A percentile compares a stretch with the other conserved stretches of the same genome.
These are phyloP conservation scores for Eleutherodactylus coqui DNA, from an alignment of 2,797 vertebrate species.

Conservation along the genomic window DNA sequence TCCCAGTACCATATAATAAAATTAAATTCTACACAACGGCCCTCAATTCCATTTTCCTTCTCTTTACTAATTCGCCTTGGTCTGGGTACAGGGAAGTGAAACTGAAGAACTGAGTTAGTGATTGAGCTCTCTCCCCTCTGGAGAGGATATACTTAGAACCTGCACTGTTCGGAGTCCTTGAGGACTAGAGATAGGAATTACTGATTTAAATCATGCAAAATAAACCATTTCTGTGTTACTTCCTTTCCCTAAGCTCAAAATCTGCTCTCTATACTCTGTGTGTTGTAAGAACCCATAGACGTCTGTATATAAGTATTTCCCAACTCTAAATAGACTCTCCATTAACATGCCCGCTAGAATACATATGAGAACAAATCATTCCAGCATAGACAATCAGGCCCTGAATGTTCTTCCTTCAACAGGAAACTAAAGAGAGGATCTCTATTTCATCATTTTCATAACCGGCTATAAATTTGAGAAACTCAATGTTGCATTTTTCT, in stretches of 20 bases:
- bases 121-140: constrained; percentile 15
- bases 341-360: constrained; percentile 51
- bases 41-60: not conserved
- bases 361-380: constrained; percentile 51
- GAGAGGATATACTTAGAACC: constrained; percentile 36
- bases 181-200: constrained; percentile 48
- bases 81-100: constrained; percentile 23
- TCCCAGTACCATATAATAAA: not conserved
- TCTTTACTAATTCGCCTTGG: not conserved
- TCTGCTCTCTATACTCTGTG: constrained; percentile 20
- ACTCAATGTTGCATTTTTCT: constrained; percentile 15
- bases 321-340: constrained; percentile 49
- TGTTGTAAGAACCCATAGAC: constrained; percentile 24
- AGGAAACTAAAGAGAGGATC: constrained; percentile 45
- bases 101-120: constrained; percentile 36
- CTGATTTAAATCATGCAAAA: constrained; percentile 47
- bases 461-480: constrained; percentile 57
- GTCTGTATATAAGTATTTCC: constrained; percentile 36
- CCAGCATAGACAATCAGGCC: constrained; percentile 43
- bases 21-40: not conserved
- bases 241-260: constrained; percentile 43
- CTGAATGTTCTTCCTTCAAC: constrained; percentile 48
- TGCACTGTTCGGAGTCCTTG: constrained; percentile 37
- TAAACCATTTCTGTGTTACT: constrained; percentile 50
- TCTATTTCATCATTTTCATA: constrained; percentile 47